Evolutionary conservation across 2,888 invertebrate genomes (phyloP), one percentile per base, ranked within the genome.

Genomic region (Odontothrips loti): DNA sequence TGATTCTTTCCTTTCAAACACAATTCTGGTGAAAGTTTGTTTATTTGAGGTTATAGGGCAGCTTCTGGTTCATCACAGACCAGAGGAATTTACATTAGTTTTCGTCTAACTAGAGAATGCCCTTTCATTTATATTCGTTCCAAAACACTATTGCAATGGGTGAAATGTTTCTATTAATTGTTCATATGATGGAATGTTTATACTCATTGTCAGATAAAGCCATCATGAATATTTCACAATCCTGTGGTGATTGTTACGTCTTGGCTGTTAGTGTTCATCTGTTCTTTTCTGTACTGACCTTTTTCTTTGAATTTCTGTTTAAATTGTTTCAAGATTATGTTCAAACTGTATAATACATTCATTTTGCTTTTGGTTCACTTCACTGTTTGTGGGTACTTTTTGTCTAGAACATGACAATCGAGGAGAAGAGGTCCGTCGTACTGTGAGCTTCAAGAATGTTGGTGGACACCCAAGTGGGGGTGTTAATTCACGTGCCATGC

Each of bases 381-480:
- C 68, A 75, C 68, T 75, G 68, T 75, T 75, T 75, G 68, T 12
- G 23, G 23, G 68, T 75, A 10, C 68, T 75, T 10, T 75, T 12
- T 75, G 68, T 75, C 12, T 27, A 75, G 68, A 27, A 27, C 68
- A 75, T 27, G 68, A 75, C 23, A 27, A 75, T 27, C 68, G 68
- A 11, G 68, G 68, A 27, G 27, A 23, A 27, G 68, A 75, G 68
- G 68, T 23, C 23, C 68, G 68, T 27, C 68, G 68, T 10, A 27
- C 68, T 75, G 68, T 75, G 68, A 75, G 68, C 68, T 75, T 75
- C 68, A 68, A 68, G 68, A n/a, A 20, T 11, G 23, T 11, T 23
- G 23, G 68, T 23, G 68, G 68, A 68, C 20, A 68, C 11, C 68
- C 68, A 11, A 68, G 68, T 68, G 23, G 68, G 20, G 23, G 68